Percentiles rank a stretch among this genome's conserved stretches.
These are phyloP conservation scores for Tipula unca DNA, from an alignment of 2,888 invertebrate species.

Conservation along the genomic window DNA sequence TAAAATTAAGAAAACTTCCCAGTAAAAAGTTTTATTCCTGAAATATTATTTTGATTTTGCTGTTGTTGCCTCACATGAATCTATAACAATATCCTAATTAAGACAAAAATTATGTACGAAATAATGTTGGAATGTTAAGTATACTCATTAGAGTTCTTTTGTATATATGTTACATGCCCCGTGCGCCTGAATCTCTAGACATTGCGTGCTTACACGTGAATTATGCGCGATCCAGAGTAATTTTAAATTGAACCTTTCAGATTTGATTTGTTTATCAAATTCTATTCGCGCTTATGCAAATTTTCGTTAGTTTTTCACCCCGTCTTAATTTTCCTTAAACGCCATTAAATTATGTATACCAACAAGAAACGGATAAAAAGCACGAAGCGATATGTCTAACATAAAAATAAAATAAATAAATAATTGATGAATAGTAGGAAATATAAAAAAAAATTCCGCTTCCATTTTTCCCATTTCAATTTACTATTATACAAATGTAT, in stretches of 20 bases:
- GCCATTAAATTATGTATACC: neutral
- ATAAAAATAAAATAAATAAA: neutral
- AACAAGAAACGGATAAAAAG: neutral
- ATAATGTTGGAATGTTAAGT: neutral
- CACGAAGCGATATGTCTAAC: neutral
- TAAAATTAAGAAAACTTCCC: neutral
- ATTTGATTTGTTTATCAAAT: neutral
- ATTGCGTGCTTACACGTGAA: neutral
- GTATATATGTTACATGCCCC: neutral
- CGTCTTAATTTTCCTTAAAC: neutral
- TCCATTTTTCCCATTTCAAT: neutral
- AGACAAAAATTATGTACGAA: neutral
- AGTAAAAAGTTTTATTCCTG: neutral
- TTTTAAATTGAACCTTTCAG: neutral
- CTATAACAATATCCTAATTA: neutral
- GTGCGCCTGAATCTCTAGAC: neutral
- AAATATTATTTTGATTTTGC: neutral
- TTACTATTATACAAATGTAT: neutral
- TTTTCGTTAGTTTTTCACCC: neutral
- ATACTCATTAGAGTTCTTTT: neutral
- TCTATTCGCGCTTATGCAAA: neutral
- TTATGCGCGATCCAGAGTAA: neutral
- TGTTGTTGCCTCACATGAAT: neutral
- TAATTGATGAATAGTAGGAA: neutral
- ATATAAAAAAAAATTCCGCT: neutral